Evolutionary conservation across 1,140 invertebrate genomes (phyloP).

Genomic region (Mycetomoellerius zeteki): DNA sequence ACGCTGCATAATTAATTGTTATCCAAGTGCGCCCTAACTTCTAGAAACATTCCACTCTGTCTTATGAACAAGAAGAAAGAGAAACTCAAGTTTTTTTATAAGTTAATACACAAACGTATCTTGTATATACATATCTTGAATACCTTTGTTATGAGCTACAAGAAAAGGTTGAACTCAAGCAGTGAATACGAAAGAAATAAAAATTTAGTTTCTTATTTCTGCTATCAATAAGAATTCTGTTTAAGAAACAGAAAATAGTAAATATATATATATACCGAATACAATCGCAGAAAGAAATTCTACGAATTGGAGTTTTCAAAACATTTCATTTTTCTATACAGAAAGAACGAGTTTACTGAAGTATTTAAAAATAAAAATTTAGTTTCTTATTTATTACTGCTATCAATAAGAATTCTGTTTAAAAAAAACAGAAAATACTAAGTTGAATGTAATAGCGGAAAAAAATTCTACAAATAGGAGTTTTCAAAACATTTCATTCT

Average conservation of each 20-base stretch:
- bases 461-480: too few species aligned
- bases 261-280: too few species aligned
- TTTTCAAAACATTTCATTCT: too few species aligned
- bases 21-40: background rate
- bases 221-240: background rate
- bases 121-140: background rate
- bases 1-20: background rate
- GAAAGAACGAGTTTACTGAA: too few species aligned
- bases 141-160: background rate
- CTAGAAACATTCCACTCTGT: background rate
- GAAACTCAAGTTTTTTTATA: background rate
- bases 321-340: too few species aligned
- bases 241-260: background rate
- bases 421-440: background rate
- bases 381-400: background rate
- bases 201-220: background rate
- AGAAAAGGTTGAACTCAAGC: background rate
- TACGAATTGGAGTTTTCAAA: too few species aligned
- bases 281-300: background rate
- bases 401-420: background rate
- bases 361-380: background rate
- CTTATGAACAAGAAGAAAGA: background rate
- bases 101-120: background rate
- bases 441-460: background rate
- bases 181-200: background rate